Evolutionary conservation across 2,888 invertebrate genomes (phyloP).

Genomic region (Acronicta aceris): DNA sequence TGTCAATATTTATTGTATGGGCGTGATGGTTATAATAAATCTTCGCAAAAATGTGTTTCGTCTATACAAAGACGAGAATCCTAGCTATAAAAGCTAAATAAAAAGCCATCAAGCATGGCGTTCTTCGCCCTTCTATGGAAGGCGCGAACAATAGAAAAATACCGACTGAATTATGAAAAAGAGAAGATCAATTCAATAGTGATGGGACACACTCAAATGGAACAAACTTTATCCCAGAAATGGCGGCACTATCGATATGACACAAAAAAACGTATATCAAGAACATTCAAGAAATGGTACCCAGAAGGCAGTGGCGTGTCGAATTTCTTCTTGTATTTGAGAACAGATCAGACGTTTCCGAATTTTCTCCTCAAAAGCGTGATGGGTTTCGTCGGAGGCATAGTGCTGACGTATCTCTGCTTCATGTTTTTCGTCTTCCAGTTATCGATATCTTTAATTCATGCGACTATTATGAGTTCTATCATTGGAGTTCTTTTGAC

Average conservation of each 20-base stretch:
- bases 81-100: slow-evolving; percentile 46
- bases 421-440: slow-evolving; percentile 92
- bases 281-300: slow-evolving; percentile 73
- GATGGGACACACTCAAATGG: slow-evolving; percentile 76
- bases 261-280: slow-evolving; percentile 74
- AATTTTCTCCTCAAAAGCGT: slow-evolving; percentile 91
- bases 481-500: slow-evolving; percentile 90
- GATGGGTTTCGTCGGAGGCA: slow-evolving; percentile 91
- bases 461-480: slow-evolving; percentile 90
- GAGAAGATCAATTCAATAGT: slow-evolving; percentile 89
- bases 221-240: slow-evolving; percentile 81
- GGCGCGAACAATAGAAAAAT: slow-evolving; percentile 86
- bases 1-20: slow-evolving; percentile 35
- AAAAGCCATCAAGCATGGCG: slow-evolving; percentile 77
- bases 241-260: slow-evolving; percentile 82
- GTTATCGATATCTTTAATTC: slow-evolving; percentile 89
- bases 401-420: slow-evolving; percentile 90
- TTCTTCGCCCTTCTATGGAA: slow-evolving; percentile 89
- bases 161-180: slow-evolving; percentile 83
- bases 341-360: slow-evolving; percentile 84
- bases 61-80: slow-evolving; percentile 42
- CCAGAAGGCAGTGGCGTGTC: slow-evolving; percentile 77
- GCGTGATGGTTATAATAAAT: slow-evolving; percentile 23
- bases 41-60: slow-evolving; percentile 48
- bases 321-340: slow-evolving; percentile 71